A percentile compares a stretch with the other conserved stretches of the same genome.
phyloP scores from a whole-genome alignment of 2,113 vertebrate genomes.

The Morone chrysops region DNA sequence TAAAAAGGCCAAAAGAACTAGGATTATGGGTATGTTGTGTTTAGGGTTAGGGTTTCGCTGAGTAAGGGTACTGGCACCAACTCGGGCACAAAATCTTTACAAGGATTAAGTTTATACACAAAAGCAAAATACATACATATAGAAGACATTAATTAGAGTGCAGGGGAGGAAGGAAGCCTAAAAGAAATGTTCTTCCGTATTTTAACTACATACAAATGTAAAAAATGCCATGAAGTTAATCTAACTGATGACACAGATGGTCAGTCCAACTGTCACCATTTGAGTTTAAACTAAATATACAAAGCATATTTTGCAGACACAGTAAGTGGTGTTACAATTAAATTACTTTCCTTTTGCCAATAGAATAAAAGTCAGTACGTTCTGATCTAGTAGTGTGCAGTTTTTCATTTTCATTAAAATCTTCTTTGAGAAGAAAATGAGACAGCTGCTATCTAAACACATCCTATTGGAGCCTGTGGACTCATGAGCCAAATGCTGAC shows the following conservation, averaged over 20 bases:
- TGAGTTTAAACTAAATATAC: neutral
- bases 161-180: no score
- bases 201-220: no score
- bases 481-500: neutral
- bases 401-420: neutral
- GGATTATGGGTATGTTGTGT: no score
- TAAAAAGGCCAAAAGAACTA: no score
- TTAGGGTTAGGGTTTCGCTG: no score
- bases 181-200: no score
- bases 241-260: neutral
- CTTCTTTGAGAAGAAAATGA: neutral
- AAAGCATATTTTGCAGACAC: neutral
- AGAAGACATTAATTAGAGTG: no score
- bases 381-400: neutral
- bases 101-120: no score
- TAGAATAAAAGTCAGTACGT: neutral
- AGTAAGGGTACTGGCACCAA: no score
- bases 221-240: neutral
- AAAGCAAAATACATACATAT: no score
- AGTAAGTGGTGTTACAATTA: neutral
- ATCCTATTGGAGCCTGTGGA: neutral
- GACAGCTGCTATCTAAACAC: neutral
- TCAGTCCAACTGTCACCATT: neutral
- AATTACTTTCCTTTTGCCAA: neutral
- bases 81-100: no score